These are phyloP conservation scores for Lates japonicus DNA, from an alignment of 2,797 vertebrate genomes.

Conservation along the genomic window DNA sequence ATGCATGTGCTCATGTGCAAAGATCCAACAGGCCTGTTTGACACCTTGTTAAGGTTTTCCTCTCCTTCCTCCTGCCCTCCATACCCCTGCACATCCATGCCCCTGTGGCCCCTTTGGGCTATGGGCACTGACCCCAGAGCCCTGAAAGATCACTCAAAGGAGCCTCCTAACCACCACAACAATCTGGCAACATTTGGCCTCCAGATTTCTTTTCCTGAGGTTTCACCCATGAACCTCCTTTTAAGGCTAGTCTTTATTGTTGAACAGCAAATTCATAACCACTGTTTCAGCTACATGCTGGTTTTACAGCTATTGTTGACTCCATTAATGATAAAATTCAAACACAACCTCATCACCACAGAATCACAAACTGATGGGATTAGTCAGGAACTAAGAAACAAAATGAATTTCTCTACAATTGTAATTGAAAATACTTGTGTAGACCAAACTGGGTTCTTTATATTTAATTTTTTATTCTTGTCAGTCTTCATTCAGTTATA, in stretches of 20 bases:
- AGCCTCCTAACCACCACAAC: constrained; percentile 62
- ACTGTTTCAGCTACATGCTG: background rate
- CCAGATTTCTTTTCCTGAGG: constrained; percentile 74
- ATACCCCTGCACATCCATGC: constrained; percentile 56
- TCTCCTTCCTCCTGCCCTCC: constrained; percentile 60
- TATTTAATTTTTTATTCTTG: background rate
- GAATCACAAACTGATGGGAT: background rate
- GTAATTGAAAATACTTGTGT: background rate
- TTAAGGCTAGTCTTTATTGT: constrained; percentile 54
- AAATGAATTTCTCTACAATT: background rate
- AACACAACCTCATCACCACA: background rate
- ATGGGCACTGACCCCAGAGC: constrained; percentile 73
- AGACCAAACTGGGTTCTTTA: background rate
- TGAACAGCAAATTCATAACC: constrained; percentile 39
- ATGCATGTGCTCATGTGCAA: constrained; percentile 71
- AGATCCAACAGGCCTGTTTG: constrained; percentile 78
- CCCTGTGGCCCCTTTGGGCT: constrained; percentile 64
- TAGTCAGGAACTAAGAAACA: background rate
- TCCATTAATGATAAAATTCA: background rate
- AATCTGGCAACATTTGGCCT: constrained; percentile 84
- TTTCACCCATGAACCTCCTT: constrained; percentile 26
- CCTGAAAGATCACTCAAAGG: constrained; percentile 58
- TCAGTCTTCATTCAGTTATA: background rate
- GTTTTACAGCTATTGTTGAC: constrained; percentile 22
- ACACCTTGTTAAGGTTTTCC: constrained; percentile 82